phyloP scores from a whole-genome alignment of 2,888 invertebrate species.

The Eueremaeus valkanovi region DNA sequence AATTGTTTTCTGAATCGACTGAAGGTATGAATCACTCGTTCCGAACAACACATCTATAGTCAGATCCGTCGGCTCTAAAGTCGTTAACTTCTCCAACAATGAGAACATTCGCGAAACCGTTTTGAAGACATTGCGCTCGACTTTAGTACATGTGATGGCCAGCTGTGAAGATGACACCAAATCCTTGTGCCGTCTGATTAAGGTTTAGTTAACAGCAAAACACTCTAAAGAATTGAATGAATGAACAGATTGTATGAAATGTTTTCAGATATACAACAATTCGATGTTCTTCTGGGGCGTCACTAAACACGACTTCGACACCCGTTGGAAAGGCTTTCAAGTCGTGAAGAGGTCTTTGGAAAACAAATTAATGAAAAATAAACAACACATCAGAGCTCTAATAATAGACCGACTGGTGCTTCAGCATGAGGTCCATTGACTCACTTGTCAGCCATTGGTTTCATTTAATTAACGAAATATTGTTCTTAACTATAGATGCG shows the following conservation, averaged over 20 bases:
- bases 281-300: constrained; percentile 58
- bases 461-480: not conserved
- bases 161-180: constrained; percentile 20
- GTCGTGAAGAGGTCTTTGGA: constrained; percentile 55
- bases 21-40: not conserved
- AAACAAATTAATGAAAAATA: constrained; percentile 53
- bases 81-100: not conserved
- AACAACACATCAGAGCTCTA: constrained; percentile 61
- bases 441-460: constrained; percentile 18
- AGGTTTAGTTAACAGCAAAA: not conserved
- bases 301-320: constrained; percentile 60
- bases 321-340: constrained; percentile 64
- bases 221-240: not conserved
- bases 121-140: not conserved
- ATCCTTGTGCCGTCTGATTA: constrained; percentile 39
- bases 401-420: constrained; percentile 64
- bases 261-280: not conserved
- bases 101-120: constrained; percentile 28
- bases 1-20: not conserved
- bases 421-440: constrained; percentile 66
- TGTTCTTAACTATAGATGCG: constrained; percentile 51
- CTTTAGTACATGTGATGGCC: not conserved
- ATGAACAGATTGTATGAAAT: not conserved
- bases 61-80: not conserved
- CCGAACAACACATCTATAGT: not conserved